These are phyloP conservation scores for Sylvia borin DNA, from an alignment of 2,797 vertebrate genomes.

Conservation along the genomic window DNA sequence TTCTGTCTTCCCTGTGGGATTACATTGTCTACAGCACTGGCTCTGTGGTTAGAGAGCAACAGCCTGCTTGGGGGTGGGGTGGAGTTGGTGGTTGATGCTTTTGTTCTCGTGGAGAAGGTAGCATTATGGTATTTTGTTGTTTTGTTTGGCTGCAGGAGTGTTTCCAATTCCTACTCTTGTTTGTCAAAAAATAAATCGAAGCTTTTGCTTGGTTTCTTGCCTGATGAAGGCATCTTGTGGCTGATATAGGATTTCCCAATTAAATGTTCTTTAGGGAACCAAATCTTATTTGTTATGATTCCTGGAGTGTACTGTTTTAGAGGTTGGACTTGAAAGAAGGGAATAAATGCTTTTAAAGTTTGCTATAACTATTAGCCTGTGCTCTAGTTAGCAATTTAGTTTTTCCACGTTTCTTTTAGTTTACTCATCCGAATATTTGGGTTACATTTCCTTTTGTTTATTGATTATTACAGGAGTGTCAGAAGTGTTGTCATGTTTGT, in stretches of 20 bases:
- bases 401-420: background rate
- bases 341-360: conserved; percentile 12
- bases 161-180: conserved; percentile 21
- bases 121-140: conserved; percentile 50
- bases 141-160: conserved; percentile 35
- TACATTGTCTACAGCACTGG: conserved; percentile 18
- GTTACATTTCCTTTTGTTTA: background rate
- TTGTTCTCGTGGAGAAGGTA: conserved; percentile 56
- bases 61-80: conserved; percentile 62
- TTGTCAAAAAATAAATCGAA: background rate
- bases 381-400: background rate
- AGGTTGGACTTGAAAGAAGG: conserved; percentile 4
- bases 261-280: conserved; percentile 14
- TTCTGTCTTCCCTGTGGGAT: conserved; percentile 58
- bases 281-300: conserved; percentile 33
- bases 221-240: background rate
- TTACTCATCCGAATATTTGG: background rate
- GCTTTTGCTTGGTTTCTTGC: background rate
- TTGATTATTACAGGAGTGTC: background rate
- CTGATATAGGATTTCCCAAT: background rate
- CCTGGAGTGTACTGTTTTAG: background rate
- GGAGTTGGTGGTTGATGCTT: conserved; percentile 48
- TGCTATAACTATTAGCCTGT: background rate
- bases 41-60: conserved; percentile 52
- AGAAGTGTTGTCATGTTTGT: background rate